Base-by-base conservation (phyloP, 2,113 vertebrate species). In the Nannospalax galili region DNA sequence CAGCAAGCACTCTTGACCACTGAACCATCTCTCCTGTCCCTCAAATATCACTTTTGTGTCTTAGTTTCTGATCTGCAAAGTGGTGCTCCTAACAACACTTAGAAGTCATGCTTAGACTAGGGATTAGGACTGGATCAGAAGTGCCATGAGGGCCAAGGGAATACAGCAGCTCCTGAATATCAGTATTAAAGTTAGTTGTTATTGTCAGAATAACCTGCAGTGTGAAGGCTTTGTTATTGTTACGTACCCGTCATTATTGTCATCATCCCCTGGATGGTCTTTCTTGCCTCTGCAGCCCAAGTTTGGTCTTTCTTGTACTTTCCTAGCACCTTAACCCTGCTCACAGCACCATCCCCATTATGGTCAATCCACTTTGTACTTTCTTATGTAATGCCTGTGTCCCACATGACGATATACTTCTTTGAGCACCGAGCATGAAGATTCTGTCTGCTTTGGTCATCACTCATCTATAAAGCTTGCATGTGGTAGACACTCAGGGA, bases 1-100 rank as follows among this genome's bases (percentile, higher is more conserved):
- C n/a, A n/a, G n/a, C n/a, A 11, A 52, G 48, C 11, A 11, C 48
- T 52, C 48, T 52, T 52, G 11, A 52, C 11, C 48, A 52, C 48
- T 52, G 48, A 52, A 52, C 48, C 48, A 52, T 52, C 48, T 52
- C 48, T 52, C 48, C 48, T 7, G 48, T 11, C 48, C 48, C 28
- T 88, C 73, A 88, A 37, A 42, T 40, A 35, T 35, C 37, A 28
- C 42, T 2, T 52, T 22, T 12, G 22, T 35, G 67, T 22, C 60
- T 91, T 10, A 24, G 60, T 91, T 95, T 89, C 90, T 70, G 70
- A 78, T 56, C 26, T 67, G 11, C 56, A 91, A 89, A 93, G 81
- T 82, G 37, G 56, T 8, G 3, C 20, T 75, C 30, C 52, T 30
- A 15, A 15, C 40, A 17, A 40, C 69, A 52, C 48, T 52, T 52